Evolutionary conservation across 2,797 vertebrate species (phyloP).

Genomic region (Protosalanx chinensis): DNA sequence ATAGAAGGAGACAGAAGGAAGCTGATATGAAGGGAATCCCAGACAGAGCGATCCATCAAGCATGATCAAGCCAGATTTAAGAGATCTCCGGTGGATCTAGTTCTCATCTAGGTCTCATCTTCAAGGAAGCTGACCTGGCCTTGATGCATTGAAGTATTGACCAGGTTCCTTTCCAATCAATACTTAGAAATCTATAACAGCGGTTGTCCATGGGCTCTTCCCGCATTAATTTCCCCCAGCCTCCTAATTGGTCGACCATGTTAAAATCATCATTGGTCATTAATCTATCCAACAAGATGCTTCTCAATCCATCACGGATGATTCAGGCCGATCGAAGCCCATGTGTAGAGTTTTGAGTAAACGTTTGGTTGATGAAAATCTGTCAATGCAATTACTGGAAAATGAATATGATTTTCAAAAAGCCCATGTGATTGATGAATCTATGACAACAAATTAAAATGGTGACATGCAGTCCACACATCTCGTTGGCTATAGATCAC

Average conservation of each 20-base stretch:
- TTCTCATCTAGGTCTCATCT: constrained; percentile 10
- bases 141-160: constrained; percentile 11
- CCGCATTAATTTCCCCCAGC: neutral
- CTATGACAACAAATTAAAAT: neutral
- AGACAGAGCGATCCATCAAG: constrained; percentile 39
- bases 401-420: neutral
- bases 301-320: neutral
- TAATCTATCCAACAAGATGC: neutral
- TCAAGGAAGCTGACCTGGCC: constrained; percentile 28
- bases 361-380: neutral
- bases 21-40: constrained; percentile 27
- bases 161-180: constrained; percentile 7
- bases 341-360: neutral
- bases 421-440: neutral
- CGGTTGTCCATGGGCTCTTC: neutral
- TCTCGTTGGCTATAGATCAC: neutral
- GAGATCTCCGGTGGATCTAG: constrained; percentile 25
- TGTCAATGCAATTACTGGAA: neutral
- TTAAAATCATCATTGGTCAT: neutral
- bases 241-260: neutral
- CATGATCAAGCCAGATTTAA: constrained; percentile 15
- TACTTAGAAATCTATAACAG: constrained; percentile 39
- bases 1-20: constrained; percentile 6
- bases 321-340: neutral
- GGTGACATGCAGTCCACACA: neutral